Evolutionary conservation across 2,888 invertebrate species (phyloP), one percentile per base, ranked within the genome.

Genomic region (Lapara coniferarum): DNA sequence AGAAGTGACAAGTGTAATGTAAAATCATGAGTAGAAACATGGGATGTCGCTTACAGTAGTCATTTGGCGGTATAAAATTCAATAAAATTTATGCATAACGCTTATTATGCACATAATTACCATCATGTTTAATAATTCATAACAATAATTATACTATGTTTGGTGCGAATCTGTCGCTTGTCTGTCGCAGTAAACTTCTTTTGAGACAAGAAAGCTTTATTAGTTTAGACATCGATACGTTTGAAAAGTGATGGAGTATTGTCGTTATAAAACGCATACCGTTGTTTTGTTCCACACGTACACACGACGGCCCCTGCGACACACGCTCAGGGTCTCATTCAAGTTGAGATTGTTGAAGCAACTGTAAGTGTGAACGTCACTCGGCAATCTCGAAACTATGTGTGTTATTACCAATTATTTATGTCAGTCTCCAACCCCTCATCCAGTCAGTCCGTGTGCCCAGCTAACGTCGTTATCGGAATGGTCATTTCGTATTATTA

Each of bases 281-380:
- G 82, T 90, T 91, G 85, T 93, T 93, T 88, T 92, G 87, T 93
- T 93, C 86, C 93, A 92, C 92, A 88, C 92, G 89, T 88, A 86
- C 90, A 82, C 85, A 82, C 88, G 81, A 83, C 88, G 91, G 87
- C 86, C 85, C 77, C 79, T 85, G 85, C 88, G 79, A 80, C 88
- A 83, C 86, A 83, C 85, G 83, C 81, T 84, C 92, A 93, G 93
- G 91, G 90, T 89, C 90, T 88, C 89, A 86, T 91, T 84, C 90
- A 90, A 91, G 93, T 93, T 91, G 92, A 93, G 88, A 90, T 93
- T 89, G 85, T 92, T 86, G 88, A 94, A 79, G 87, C 94, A 84
- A 94, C 91, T 94, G 95, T 95, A 94, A 95, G 95, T 95, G 83
- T 85, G 87, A 83, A 80, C 82, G 83, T 83, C 86, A 82, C 82